Evolutionary conservation across 1,140 invertebrate species (phyloP).

Genomic region (Atta texana): DNA sequence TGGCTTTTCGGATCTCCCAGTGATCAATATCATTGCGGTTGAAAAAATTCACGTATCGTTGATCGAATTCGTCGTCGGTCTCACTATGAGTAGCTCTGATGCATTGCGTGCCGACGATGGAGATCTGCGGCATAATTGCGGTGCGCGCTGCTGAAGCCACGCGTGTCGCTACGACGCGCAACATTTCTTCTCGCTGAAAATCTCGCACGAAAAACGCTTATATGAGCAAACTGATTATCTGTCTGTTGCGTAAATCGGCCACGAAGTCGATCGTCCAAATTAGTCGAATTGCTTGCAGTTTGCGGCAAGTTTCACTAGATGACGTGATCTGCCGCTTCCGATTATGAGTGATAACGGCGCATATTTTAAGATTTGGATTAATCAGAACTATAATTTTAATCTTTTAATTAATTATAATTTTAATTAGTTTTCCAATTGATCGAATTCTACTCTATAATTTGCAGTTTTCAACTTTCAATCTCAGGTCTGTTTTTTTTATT

Average conservation of each 20-base stretch:
- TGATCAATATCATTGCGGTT: constrained; percentile 96
- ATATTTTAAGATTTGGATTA: no score
- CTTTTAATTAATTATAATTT: no score
- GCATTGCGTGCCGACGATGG: constrained; percentile 73
- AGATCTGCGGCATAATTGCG: constrained; percentile 73
- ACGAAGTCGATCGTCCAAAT: constrained; percentile 15
- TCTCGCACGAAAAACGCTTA: neutral
- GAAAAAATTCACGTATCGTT: constrained; percentile 94
- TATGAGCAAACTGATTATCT: neutral
- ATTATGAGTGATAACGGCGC: no score
- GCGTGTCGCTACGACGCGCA: constrained; percentile 85
- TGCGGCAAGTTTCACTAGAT: neutral
- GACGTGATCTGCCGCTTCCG: neutral
- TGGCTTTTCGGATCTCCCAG: constrained; percentile 97
- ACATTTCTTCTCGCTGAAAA: constrained; percentile 80
- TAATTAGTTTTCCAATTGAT: no score
- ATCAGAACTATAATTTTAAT: no score
- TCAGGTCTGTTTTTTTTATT: no score
- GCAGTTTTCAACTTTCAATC: no score
- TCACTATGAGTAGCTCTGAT: constrained; percentile 81
- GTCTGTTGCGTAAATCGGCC: constrained; percentile 73
- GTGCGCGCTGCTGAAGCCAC: constrained; percentile 80
- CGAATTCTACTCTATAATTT: no score
- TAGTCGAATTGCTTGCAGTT: neutral
- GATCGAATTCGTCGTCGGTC: constrained; percentile 91